Conservation (phyloP, 2,888 invertebrate species). For the Caenorhabditis sp. region DNA sequence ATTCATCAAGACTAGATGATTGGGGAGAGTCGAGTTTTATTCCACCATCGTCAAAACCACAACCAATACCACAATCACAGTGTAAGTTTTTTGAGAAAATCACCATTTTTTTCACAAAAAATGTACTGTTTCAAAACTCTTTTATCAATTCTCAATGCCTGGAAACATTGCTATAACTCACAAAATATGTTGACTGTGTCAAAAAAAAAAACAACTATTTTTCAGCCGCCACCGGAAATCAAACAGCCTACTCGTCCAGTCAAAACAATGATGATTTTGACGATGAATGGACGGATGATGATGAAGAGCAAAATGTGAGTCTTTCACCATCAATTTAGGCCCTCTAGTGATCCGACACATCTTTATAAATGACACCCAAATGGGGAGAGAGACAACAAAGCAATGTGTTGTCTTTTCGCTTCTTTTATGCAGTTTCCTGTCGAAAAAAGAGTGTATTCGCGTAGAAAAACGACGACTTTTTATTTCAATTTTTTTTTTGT, state of each 20-base stretch:
- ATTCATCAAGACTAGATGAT: constrained; percentile 10
- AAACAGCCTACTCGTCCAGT: constrained; percentile 70
- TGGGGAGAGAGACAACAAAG: not conserved
- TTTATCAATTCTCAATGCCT: too few species aligned
- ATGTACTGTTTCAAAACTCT: too few species aligned
- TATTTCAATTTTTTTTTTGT: not conserved
- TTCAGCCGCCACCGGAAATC: not conserved
- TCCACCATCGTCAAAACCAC: not conserved
- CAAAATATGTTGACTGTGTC: too few species aligned
- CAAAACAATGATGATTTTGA: constrained; percentile 64
- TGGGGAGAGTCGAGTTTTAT: constrained; percentile 5
- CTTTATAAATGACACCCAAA: not conserved
- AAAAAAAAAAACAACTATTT: too few species aligned
- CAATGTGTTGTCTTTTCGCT: constrained; percentile 7
- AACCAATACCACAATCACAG: not conserved
- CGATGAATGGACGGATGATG: constrained; percentile 70
- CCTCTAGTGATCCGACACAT: not conserved
- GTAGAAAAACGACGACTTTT: not conserved
- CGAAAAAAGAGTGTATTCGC: not conserved
- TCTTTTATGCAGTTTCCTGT: constrained; percentile 2
- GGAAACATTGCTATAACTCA: too few species aligned
- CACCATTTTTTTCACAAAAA: too few species aligned
- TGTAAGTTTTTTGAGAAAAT: too few species aligned
- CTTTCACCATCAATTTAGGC: not conserved
- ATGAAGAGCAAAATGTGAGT: constrained; percentile 62